These are phyloP conservation scores for Salvelinus namaycush DNA, from an alignment of 2,113 vertebrate genomes.

Conservation along the genomic window DNA sequence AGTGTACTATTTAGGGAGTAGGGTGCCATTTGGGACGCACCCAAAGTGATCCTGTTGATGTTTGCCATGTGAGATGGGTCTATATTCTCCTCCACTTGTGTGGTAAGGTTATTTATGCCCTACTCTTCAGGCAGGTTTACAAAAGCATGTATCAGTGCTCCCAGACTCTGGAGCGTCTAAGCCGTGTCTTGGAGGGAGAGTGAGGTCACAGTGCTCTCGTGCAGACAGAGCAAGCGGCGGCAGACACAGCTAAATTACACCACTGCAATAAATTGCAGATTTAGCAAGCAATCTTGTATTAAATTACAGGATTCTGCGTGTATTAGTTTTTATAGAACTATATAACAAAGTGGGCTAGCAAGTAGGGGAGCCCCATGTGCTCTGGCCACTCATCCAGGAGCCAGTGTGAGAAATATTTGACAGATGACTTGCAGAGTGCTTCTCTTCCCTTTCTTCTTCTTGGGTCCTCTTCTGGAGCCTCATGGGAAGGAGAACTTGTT, in stretches of 20 bases:
- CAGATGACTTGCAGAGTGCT: conserved; percentile 38
- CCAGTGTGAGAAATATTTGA: conserved; percentile 40
- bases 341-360: conserved; percentile 16
- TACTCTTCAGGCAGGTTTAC: neutral
- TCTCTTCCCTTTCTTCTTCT: neutral
- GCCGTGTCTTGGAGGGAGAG: neutral
- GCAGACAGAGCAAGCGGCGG: conserved; percentile 17
- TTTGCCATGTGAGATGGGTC: neutral
- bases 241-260: conserved; percentile 24
- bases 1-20: no score
- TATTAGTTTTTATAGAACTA: conserved; percentile 42
- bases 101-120: neutral
- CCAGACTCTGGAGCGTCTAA: neutral
- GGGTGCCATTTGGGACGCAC: neutral
- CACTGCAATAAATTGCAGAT: conserved; percentile 31
- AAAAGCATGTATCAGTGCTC: neutral
- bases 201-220: conserved; percentile 2
- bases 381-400: conserved; percentile 33
- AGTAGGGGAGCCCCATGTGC: conserved; percentile 15
- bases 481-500: conserved; percentile 23
- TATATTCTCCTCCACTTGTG: neutral
- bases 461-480: neutral
- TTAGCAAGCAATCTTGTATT: conserved; percentile 24
- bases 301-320: conserved; percentile 28
- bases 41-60: neutral